Percentiles rank a stretch among this genome's conserved stretches.
Conservation (phyloP, 2,888 invertebrate genomes). For the Machimus atricapillus region DNA sequence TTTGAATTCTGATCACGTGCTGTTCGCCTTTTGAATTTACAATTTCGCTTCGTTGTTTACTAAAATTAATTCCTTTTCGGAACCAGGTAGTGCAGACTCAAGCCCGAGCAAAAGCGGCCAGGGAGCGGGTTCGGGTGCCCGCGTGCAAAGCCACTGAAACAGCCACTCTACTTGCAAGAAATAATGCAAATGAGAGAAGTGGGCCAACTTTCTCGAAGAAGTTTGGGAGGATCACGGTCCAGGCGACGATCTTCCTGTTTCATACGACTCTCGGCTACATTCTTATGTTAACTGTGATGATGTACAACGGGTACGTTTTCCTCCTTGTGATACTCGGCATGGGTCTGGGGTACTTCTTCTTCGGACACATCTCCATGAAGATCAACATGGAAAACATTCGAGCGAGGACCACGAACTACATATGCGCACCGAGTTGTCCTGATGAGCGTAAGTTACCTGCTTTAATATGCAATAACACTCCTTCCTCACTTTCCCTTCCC, state of each 20-base stretch:
- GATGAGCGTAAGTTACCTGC: constrained; percentile 47
- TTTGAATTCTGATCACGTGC: neutral
- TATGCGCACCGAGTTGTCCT: constrained; percentile 60
- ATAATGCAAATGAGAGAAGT: neutral
- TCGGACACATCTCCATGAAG: constrained; percentile 65
- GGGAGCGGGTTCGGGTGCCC: constrained; percentile 49
- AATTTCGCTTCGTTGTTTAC: neutral
- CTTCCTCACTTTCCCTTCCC: neutral
- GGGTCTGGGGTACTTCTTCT: constrained; percentile 67
- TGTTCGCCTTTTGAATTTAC: neutral
- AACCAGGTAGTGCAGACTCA: constrained; percentile 51
- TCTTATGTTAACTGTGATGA: constrained; percentile 77
- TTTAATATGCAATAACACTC: neutral
- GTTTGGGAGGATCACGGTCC: constrained; percentile 43
- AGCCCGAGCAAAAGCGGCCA: constrained; percentile 50
- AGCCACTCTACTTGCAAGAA: constrained; percentile 37
- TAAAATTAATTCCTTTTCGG: neutral
- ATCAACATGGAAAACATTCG: constrained; percentile 65
- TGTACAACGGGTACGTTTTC: constrained; percentile 73
- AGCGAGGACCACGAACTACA: constrained; percentile 59
- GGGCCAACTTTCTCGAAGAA: constrained; percentile 40
- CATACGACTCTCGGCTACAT: constrained; percentile 71
- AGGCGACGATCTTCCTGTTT: constrained; percentile 51
- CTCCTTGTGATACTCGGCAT: constrained; percentile 72
- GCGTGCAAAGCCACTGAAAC: constrained; percentile 51